Conservation (phyloP, 2,888 invertebrate genomes). For the Allygus modestus region DNA sequence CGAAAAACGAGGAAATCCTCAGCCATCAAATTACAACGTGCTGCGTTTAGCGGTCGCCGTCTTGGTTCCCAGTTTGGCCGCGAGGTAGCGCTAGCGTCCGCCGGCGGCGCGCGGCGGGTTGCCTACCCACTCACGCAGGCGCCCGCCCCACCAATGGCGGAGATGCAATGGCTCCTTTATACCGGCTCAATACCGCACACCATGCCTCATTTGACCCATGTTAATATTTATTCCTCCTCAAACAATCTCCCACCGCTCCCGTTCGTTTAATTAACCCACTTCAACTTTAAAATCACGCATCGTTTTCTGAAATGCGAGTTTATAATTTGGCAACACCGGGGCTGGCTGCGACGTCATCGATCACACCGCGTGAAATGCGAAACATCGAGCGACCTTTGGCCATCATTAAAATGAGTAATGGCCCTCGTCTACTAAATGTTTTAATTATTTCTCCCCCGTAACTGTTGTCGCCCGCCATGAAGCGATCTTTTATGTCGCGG, state of each 20-base stretch:
- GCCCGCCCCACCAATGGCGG: conserved; percentile 58
- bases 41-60: conserved; percentile 1
- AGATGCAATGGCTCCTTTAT: conserved; percentile 64
- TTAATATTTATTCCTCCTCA: conserved; percentile 65
- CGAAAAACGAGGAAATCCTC: no score
- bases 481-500: no score
- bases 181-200: conserved; percentile 64
- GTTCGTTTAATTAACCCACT: conserved; percentile 64
- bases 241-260: conserved; percentile 61
- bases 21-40: background rate
- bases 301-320: conserved; percentile 41
- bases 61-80: conserved; percentile 50
- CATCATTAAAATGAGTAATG: conserved; percentile 46
- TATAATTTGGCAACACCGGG: conserved; percentile 31
- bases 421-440: conserved; percentile 4
- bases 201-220: conserved; percentile 66
- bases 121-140: conserved; percentile 57
- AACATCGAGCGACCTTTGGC: background rate
- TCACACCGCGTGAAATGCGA: background rate
- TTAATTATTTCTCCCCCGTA: conserved; percentile 20
- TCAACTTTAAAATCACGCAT: conserved; percentile 57
- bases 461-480: background rate
- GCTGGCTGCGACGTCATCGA: conserved; percentile 26
- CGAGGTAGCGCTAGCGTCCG: conserved; percentile 50
- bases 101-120: conserved; percentile 46